phyloP scores from a whole-genome alignment of 2,888 invertebrate genomes.

The Micropterix aruncella region DNA sequence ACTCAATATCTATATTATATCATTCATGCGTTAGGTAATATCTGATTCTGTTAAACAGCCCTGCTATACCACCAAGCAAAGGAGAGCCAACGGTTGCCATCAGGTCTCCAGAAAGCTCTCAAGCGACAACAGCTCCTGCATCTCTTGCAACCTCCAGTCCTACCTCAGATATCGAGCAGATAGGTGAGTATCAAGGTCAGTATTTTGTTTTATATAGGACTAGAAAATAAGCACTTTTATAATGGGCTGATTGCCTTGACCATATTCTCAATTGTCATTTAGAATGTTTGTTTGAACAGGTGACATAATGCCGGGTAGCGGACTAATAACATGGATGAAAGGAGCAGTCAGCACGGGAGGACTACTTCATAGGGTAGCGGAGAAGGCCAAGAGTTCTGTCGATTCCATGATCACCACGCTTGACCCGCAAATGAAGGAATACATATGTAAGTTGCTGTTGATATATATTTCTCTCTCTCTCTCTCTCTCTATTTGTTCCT shows the following conservation, averaged over 20 bases:
- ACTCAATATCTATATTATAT: no score
- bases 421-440: conserved; percentile 83
- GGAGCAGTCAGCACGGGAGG: conserved; percentile 50
- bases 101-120: conserved; percentile 29
- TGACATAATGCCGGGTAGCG: conserved; percentile 40
- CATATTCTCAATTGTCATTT: no score
- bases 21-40: no score
- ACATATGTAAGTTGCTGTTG: conserved; percentile 70
- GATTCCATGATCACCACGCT: conserved; percentile 78
- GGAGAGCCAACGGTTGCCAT: conserved; percentile 29
- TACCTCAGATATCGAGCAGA: conserved; percentile 20
- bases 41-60: conserved; percentile 22
- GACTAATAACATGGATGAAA: conserved; percentile 52
- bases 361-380: conserved; percentile 52
- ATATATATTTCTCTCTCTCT: no score
- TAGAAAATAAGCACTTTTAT: no score
- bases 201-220: no score
- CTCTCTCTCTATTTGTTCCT: no score
- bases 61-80: conserved; percentile 35
- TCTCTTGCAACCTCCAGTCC: conserved; percentile 23
- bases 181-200: conserved; percentile 23
- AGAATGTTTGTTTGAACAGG: no score
- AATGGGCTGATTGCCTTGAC: no score
- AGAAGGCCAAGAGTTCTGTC: conserved; percentile 65
- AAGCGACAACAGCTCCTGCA: conserved; percentile 21